These are phyloP conservation scores for Ferrisia virgata DNA, from an alignment of 2,888 invertebrate genomes.

Conservation along the genomic window DNA sequence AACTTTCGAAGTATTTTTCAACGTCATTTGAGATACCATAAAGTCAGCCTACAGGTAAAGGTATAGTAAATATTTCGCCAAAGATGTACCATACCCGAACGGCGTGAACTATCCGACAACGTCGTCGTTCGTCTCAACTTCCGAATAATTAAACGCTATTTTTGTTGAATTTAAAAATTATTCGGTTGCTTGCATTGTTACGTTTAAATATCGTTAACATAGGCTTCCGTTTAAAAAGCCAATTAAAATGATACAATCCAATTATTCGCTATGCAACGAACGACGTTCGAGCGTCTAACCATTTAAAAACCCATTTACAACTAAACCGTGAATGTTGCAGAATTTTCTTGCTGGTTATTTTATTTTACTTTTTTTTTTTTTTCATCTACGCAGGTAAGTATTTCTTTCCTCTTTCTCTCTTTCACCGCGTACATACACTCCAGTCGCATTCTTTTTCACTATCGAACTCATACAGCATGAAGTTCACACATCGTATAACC, in stretches of 20 bases:
- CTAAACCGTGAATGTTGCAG: background rate
- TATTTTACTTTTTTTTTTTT: no score
- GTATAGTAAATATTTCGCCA: background rate
- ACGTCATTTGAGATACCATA: conserved; percentile 5
- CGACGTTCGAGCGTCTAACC: background rate
- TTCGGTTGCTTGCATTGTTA: conserved; percentile 19
- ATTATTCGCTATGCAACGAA: conserved; percentile 14
- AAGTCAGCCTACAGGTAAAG: background rate
- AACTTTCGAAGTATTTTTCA: conserved; percentile 25
- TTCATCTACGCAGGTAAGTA: no score
- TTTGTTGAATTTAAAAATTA: conserved; percentile 21
- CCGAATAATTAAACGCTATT: conserved; percentile 33
- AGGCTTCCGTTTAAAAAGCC: conserved; percentile 24
- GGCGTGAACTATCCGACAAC: background rate
- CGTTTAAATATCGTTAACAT: conserved; percentile 22
- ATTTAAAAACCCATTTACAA: conserved; percentile 4
- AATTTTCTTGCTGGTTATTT: background rate
- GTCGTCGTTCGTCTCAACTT: background rate
- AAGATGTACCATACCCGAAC: background rate
- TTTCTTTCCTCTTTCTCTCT: background rate
- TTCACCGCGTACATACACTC: no score
- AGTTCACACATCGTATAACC: background rate
- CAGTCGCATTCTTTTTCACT: conserved; percentile 9
- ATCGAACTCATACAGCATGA: conserved; percentile 4
- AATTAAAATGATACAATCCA: conserved; percentile 32